phyloP scores from a whole-genome alignment of 2,113 vertebrate genomes.

The Heptranchias perlo region DNA sequence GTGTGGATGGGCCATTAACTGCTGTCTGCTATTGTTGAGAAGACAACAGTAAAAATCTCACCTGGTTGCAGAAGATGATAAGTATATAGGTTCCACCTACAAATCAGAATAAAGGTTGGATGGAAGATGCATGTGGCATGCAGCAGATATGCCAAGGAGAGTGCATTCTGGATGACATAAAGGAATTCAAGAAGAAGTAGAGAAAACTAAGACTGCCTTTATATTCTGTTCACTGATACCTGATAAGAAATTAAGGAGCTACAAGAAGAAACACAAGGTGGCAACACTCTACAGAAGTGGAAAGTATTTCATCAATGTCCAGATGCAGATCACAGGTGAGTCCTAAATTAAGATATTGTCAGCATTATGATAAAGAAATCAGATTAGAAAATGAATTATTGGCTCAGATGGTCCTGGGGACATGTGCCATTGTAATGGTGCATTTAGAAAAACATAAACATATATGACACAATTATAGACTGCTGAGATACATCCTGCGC shows the following conservation, averaged over 20 bases:
- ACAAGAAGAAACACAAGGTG: neutral
- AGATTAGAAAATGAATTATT: neutral
- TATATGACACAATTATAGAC: neutral
- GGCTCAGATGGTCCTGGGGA: neutral
- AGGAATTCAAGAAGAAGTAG: neutral
- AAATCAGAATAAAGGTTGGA: too few relatives aligned
- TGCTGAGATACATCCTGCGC: neutral
- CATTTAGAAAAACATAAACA: neutral
- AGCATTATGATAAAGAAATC: neutral
- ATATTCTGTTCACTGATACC: neutral
- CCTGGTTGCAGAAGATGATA: neutral
- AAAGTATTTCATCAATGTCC: neutral
- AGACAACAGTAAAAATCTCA: neutral
- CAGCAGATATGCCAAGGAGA: neutral
- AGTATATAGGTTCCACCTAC: neutral
- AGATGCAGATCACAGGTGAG: neutral
- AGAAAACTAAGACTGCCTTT: neutral
- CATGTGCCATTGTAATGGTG: neutral
- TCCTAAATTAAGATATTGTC: neutral
- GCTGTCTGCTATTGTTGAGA: neutral
- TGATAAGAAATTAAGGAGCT: neutral
- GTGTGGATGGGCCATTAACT: neutral
- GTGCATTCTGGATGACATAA: neutral
- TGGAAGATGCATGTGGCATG: neutral
- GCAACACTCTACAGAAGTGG: neutral